Percentiles rank a stretch among this genome's conserved stretches.
Evolutionary conservation across 2,113 vertebrate species (phyloP).

Genomic region (Oriolus oriolus): DNA sequence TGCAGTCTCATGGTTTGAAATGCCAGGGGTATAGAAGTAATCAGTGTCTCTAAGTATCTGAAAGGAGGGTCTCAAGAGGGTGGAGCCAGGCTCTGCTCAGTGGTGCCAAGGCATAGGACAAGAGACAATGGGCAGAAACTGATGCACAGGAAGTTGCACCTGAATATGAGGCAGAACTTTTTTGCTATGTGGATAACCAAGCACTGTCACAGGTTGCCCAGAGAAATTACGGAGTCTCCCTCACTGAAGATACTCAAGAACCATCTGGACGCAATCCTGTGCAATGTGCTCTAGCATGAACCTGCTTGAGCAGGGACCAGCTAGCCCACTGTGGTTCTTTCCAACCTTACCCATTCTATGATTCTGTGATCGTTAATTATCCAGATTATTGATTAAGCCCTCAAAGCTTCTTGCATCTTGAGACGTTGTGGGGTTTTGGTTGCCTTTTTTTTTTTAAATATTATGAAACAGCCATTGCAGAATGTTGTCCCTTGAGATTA

Average conservation of each 20-base stretch:
- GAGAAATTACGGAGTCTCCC: background rate
- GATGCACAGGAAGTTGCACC: background rate
- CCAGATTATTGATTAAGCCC: background rate
- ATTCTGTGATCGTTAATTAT: background rate
- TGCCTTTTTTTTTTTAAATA: too few relatives aligned
- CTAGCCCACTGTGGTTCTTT: background rate
- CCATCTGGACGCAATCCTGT: background rate
- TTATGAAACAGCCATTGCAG: rapidly evolving
- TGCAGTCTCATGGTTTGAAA: too few relatives aligned
- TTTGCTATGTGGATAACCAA: rapidly evolving
- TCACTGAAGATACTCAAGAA: background rate
- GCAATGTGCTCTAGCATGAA: background rate
- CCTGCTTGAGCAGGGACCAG: background rate
- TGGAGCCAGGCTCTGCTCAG: background rate
- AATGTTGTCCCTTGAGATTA: background rate
- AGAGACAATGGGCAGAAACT: background rate
- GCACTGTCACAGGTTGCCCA: background rate
- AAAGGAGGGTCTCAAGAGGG: background rate
- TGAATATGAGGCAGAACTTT: background rate
- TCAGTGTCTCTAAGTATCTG: background rate
- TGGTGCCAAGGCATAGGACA: too few relatives aligned
- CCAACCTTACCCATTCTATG: background rate
- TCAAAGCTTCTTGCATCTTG: background rate
- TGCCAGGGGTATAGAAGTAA: too few relatives aligned
- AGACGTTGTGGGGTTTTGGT: background rate